Evolutionary conservation across 2,797 vertebrate genomes (phyloP), one percentile per base, ranked within the genome.

Genomic region (Aldrovandia affinis): DNA sequence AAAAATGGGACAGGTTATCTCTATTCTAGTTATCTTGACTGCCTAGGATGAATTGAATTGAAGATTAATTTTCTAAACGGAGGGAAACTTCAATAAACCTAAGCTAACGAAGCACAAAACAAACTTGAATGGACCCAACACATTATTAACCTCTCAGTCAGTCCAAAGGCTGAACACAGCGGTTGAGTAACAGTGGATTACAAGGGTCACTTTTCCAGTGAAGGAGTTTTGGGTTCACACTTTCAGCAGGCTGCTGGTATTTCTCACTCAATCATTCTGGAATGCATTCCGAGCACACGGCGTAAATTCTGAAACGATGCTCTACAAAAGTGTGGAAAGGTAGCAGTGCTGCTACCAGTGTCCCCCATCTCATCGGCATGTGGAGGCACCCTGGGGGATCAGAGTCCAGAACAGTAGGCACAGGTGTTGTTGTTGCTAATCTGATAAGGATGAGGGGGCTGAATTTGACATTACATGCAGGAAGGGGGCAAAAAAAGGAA

Each of bases 251-350:
- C 93, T 91, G 92, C 93, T 94, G 93, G 93, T 95, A 94, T 95
- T 95, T 94, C 93, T 94, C 91, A 93, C 93, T 95, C 93, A 95
- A 95, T 95, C 95, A 95, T 94, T 95, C 90, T 94, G 94, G 68
- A 73, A 42, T 73, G 18, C 68, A 73, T 73, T 47, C 47, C 25
- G n/a, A 77, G 73, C 3, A 8, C 22, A 77, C 42, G 47, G 42
- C 22, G 42, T 20, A 42, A 42, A 20, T 15, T 7, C 44, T 75
- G 36, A 18, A 75, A 22, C 44, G 18, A 44, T 39, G 2, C 55
- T 15, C 55, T 10, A 20, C 18, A 20, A 57, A 14, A 20, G 55
- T 0, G 15, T 14, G 15, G 55, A 57, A 14, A 57, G 55, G 55
- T 20, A 20, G 18, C 12, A 15, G 18, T 15, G 47, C 7, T 18